Evolutionary conservation across 2,888 invertebrate species (phyloP).

Genomic region (Ormyrus labotus): DNA sequence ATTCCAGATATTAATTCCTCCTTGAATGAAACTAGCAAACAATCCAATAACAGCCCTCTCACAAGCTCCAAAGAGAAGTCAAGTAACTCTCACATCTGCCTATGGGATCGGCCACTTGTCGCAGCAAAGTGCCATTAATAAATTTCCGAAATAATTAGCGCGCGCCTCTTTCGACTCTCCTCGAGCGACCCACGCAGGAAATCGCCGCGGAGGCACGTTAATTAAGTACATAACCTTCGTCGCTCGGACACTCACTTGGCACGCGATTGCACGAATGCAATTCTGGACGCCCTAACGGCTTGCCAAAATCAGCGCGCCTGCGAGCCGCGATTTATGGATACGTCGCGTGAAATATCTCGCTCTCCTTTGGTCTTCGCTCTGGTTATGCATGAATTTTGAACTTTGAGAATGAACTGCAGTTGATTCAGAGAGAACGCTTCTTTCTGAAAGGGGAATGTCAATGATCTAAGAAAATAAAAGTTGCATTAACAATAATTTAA

Average conservation of each 20-base stretch:
- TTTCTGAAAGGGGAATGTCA: too few relatives aligned
- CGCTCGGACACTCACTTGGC: conserved; percentile 44
- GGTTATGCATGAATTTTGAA: too few relatives aligned
- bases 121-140: conserved; percentile 43
- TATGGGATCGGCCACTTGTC: conserved; percentile 16
- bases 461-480: too few relatives aligned
- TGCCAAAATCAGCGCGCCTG: too few relatives aligned
- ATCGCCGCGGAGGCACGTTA: conserved; percentile 40
- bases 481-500: too few relatives aligned
- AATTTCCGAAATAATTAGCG: conserved; percentile 47
- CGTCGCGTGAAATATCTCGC: too few relatives aligned
- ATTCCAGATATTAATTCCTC: background rate
- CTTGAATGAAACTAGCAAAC: too few relatives aligned
- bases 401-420: too few relatives aligned
- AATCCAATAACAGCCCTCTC: background rate
- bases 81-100: background rate
- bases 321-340: too few relatives aligned
- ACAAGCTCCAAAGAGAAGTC: background rate
- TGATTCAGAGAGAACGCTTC: too few relatives aligned
- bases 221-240: conserved; percentile 51
- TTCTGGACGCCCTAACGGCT: background rate
- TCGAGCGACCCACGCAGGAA: conserved; percentile 9
- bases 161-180: conserved; percentile 12
- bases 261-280: conserved; percentile 40
- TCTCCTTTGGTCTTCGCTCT: too few relatives aligned